Evolutionary conservation across 2,888 invertebrate species (phyloP).

Genomic region (Endotricha flammealis): DNA sequence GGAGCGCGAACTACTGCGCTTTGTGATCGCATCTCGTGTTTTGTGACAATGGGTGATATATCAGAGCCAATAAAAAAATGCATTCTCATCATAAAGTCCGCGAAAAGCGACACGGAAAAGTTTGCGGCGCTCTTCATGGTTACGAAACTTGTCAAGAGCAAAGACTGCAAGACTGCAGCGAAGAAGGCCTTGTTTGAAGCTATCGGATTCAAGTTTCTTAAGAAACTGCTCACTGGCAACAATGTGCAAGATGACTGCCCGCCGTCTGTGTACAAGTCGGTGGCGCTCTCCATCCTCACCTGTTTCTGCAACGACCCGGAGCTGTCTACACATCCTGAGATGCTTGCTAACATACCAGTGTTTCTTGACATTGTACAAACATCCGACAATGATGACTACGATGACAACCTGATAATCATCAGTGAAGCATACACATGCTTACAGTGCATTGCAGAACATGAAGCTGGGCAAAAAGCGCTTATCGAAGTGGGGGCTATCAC

Average conservation of each 20-base stretch:
- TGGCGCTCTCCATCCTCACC: constrained; percentile 91
- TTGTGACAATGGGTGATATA: constrained; percentile 77
- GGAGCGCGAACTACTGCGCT: constrained; percentile 66
- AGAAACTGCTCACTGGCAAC: constrained; percentile 85
- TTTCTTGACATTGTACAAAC: constrained; percentile 90
- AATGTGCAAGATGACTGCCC: constrained; percentile 92
- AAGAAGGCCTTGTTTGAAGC: constrained; percentile 91
- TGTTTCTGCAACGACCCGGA: constrained; percentile 90
- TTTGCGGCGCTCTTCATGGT: constrained; percentile 95
- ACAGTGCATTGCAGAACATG: constrained; percentile 87
- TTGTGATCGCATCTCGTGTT: constrained; percentile 57
- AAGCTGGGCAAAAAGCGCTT: constrained; percentile 88
- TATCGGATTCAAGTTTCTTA: constrained; percentile 91
- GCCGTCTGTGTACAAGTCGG: constrained; percentile 92
- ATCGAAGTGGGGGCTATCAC: constrained; percentile 87
- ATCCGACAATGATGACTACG: constrained; percentile 89
- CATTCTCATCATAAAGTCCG: constrained; percentile 86
- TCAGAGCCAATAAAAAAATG: constrained; percentile 92
- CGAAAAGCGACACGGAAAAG: constrained; percentile 92
- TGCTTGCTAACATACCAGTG: constrained; percentile 89
- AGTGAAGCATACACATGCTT: constrained; percentile 92
- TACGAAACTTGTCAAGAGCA: constrained; percentile 91
- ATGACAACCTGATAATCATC: constrained; percentile 91
- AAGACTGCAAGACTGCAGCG: constrained; percentile 86
- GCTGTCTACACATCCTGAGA: constrained; percentile 88